phyloP scores from a whole-genome alignment of 2,888 invertebrate species.

The Drosophila fulvimacula region DNA sequence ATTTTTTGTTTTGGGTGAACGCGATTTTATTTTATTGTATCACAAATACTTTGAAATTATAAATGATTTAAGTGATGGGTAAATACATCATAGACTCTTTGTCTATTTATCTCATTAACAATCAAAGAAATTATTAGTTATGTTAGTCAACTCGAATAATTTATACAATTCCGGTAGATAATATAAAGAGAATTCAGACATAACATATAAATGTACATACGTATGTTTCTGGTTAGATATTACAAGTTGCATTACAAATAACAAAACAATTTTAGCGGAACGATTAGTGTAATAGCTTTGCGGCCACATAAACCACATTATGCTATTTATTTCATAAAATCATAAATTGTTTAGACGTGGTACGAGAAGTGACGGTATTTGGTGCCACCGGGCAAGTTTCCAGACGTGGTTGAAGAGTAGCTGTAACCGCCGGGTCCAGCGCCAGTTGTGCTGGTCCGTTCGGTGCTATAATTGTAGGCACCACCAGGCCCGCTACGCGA shows the following conservation, averaged over 20 bases:
- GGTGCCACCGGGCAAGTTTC: slow-evolving; percentile 93
- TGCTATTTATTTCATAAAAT: slow-evolving; percentile 8
- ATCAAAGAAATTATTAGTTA: slow-evolving; percentile 61
- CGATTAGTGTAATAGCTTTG: slow-evolving; percentile 40
- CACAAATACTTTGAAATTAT: slow-evolving; percentile 78
- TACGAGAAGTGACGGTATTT: slow-evolving; percentile 94
- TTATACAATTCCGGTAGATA: slow-evolving; percentile 51
- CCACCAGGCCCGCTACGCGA: slow-evolving; percentile 90
- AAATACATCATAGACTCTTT: slow-evolving; percentile 48
- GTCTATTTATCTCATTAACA: slow-evolving; percentile 56
- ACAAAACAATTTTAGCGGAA: slow-evolving; percentile 42
- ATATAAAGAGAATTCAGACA: slow-evolving; percentile 32
- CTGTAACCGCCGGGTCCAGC: slow-evolving; percentile 93
- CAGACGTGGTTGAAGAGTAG: slow-evolving; percentile 91
- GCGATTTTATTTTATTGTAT: slow-evolving; percentile 74
- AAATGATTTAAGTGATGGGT: slow-evolving; percentile 54
- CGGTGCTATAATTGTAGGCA: slow-evolving; percentile 89
- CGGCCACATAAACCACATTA: slow-evolving; percentile 24
- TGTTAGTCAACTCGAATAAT: slow-evolving; percentile 66
- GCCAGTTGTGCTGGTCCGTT: slow-evolving; percentile 89
- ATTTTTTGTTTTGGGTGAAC: slow-evolving; percentile 61
- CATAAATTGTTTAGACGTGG: slow-evolving; percentile 89
- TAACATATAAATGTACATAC: slow-evolving; percentile 26
- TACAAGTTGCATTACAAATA: slow-evolving; percentile 45
- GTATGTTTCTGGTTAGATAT: slow-evolving; percentile 40